Evolutionary conservation across 2,797 vertebrate genomes (phyloP).

Genomic region (Loriculus beryllinus): DNA sequence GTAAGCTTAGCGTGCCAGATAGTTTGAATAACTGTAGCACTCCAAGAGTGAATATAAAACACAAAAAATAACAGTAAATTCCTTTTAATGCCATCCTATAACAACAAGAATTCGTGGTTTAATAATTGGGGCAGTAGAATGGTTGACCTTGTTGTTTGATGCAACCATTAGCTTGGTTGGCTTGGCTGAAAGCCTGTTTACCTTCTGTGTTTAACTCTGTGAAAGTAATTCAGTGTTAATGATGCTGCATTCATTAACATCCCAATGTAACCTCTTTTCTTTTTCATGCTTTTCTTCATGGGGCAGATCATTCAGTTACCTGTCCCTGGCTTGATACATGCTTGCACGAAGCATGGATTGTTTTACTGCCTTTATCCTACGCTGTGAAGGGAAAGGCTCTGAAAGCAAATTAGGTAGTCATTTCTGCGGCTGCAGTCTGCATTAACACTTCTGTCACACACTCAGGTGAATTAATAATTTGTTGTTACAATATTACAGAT

Average conservation of each 20-base stretch:
- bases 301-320: background rate
- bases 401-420: background rate
- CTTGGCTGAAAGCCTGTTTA: background rate
- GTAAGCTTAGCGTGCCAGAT: background rate
- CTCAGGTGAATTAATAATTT: background rate
- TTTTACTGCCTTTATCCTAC: background rate
- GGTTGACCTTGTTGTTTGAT: constrained; percentile 56
- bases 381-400: background rate
- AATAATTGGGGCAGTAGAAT: constrained; percentile 21
- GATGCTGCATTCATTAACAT: constrained; percentile 47
- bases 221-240: constrained; percentile 39
- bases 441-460: rapidly evolving
- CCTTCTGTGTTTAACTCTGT: constrained; percentile 29
- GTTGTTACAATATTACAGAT: rapidly evolving
- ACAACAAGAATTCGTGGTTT: background rate
- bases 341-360: background rate
- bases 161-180: constrained; percentile 11
- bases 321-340: background rate
- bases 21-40: constrained; percentile 42
- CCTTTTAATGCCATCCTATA: constrained; percentile 17
- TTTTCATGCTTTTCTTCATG: background rate
- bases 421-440: background rate
- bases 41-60: constrained; percentile 20
- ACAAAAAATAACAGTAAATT: constrained; percentile 42
- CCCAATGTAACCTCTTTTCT: background rate